Percentiles rank a stretch among this genome's conserved stretches.
Evolutionary conservation across 1,140 invertebrate species (phyloP).

Genomic region (Oedothorax gibbosus): DNA sequence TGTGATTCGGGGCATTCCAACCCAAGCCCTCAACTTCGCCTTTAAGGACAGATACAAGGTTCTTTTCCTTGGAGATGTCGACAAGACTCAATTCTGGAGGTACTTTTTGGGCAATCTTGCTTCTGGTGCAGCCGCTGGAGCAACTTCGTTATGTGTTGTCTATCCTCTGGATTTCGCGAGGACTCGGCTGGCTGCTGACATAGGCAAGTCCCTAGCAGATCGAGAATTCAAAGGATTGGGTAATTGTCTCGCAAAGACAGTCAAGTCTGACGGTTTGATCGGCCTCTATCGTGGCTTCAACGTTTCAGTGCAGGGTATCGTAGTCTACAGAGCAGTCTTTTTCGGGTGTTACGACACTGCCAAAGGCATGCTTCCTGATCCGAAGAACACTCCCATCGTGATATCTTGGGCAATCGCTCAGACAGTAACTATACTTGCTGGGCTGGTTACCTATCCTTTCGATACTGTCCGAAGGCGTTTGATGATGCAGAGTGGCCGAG

Average conservation of each 20-base stretch:
- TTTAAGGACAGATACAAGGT: conserved; percentile 81
- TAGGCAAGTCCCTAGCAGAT: conserved; percentile 81
- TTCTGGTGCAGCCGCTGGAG: conserved; percentile 93
- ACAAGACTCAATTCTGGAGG: conserved; percentile 89
- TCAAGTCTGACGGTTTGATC: conserved; percentile 85
- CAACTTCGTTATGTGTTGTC: conserved; percentile 92
- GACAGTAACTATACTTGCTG: conserved; percentile 86
- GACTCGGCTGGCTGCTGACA: conserved; percentile 89
- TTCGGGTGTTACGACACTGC: conserved; percentile 96
- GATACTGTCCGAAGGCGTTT: conserved; percentile 93
- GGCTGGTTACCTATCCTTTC: conserved; percentile 93
- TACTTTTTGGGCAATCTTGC: conserved; percentile 90
- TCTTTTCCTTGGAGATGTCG: conserved; percentile 83
- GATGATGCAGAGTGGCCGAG: conserved; percentile 90
- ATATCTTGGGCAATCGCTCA: conserved; percentile 89
- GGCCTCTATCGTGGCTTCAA: conserved; percentile 94
- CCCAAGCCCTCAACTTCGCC: conserved; percentile 95
- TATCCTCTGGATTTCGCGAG: conserved; percentile 96
- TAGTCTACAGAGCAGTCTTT: conserved; percentile 82
- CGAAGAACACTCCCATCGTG: conserved; percentile 85
- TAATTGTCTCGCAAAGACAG: conserved; percentile 88
- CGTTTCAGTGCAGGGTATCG: conserved; percentile 87
- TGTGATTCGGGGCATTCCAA: conserved; percentile 93
- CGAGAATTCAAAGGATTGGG: conserved; percentile 89
- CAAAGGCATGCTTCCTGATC: conserved; percentile 84